Evolutionary conservation across 1,140 invertebrate species (phyloP).

Genomic region (Microplitis demolitor): DNA sequence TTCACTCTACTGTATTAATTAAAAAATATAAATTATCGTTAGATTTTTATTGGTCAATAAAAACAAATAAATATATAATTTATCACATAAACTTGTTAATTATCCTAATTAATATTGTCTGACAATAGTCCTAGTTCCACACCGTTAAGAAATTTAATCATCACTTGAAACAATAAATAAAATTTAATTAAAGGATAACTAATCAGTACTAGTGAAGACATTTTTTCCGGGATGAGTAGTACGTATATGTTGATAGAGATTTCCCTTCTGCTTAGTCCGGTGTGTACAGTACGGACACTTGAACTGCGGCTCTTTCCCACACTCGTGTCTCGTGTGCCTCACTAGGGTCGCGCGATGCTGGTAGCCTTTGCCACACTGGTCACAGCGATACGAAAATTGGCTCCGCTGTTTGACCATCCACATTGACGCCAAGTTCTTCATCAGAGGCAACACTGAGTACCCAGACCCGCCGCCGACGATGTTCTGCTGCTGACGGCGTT

Average conservation of each 20-base stretch:
- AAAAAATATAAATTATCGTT: no score
- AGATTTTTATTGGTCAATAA: no score
- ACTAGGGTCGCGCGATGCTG: conserved; percentile 65
- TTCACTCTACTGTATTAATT: neutral
- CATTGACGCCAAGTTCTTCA: conserved; percentile 46
- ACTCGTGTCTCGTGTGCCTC: conserved; percentile 65
- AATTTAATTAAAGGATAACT: neutral
- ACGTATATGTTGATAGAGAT: conserved; percentile 62
- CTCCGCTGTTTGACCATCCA: conserved; percentile 49
- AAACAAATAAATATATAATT: no score
- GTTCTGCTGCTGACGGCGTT: conserved; percentile 12
- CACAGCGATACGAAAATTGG: conserved; percentile 58
- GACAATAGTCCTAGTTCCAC: no score
- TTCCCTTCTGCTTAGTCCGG: conserved; percentile 61
- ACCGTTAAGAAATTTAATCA: no score
- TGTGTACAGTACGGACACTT: conserved; percentile 65
- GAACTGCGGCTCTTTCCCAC: conserved; percentile 66
- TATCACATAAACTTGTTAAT: no score
- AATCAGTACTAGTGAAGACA: conserved; percentile 59
- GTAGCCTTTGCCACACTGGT: conserved; percentile 65
- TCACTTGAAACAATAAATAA: no score
- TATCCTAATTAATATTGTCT: no score
- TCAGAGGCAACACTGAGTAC: conserved; percentile 42
- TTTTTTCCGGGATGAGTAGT: conserved; percentile 54
- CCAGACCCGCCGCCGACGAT: neutral